phyloP scores from a whole-genome alignment of 2,113 vertebrate species.

The Poeciliopsis retropinna region DNA sequence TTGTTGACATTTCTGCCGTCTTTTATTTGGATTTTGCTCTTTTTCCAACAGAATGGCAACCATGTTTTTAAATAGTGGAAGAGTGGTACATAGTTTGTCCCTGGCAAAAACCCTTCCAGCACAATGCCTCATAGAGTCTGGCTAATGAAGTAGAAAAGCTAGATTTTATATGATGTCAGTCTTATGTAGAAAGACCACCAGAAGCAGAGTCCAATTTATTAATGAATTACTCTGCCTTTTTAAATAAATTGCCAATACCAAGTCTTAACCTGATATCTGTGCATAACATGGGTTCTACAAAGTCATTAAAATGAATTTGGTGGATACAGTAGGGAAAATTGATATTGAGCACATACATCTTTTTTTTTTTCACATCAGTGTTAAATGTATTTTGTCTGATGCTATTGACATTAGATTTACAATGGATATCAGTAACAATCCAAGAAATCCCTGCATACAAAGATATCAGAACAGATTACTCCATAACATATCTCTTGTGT shows the following conservation, averaged over 20 bases:
- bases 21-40: not conserved
- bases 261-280: not conserved
- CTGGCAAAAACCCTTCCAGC: not conserved
- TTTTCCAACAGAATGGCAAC: not conserved
- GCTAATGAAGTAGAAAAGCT: not conserved
- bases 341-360: too few relatives aligned
- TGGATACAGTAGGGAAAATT: too few relatives aligned
- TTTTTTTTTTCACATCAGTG: too few relatives aligned
- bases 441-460: too few relatives aligned
- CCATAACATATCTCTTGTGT: too few relatives aligned
- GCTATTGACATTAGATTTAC: too few relatives aligned
- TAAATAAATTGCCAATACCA: not conserved
- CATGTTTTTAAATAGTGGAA: not conserved
- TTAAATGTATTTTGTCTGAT: too few relatives aligned
- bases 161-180: not conserved
- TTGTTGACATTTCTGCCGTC: slow-evolving; percentile 42
- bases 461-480: too few relatives aligned
- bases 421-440: too few relatives aligned
- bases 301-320: not conserved
- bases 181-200: not conserved
- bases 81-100: not conserved
- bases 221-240: not conserved
- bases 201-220: not conserved
- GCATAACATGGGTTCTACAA: not conserved
- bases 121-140: not conserved